Conservation (phyloP, 1,140 invertebrate genomes). For the Meloidogyne hapla region DNA sequence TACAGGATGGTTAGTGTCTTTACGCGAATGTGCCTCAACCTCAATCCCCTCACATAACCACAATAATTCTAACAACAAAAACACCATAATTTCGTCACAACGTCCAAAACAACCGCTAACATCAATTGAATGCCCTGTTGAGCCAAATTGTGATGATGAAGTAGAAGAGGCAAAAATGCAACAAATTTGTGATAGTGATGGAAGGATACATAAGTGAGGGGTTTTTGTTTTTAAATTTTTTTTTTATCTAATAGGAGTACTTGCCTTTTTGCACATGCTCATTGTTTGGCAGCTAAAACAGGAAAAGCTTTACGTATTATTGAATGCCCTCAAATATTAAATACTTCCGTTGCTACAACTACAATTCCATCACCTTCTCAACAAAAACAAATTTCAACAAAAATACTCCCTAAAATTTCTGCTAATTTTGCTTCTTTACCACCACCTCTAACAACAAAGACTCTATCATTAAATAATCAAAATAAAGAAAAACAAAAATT, state of each 20-base stretch:
- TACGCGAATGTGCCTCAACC: conserved; percentile 27
- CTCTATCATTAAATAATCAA: conserved; percentile 7
- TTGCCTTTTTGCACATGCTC: conserved; percentile 51
- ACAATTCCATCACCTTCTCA: neutral
- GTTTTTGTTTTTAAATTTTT: neutral
- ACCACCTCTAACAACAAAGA: neutral
- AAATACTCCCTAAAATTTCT: conserved; percentile 12
- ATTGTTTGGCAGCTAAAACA: conserved; percentile 53
- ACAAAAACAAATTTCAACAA: neutral
- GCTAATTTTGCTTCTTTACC: conserved; percentile 4
- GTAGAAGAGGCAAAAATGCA: neutral
- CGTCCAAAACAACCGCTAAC: neutral
- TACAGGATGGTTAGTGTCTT: conserved; percentile 33
- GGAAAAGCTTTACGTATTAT: conserved; percentile 46
- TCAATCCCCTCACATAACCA: neutral
- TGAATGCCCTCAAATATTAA: conserved; percentile 40
- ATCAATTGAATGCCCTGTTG: conserved; percentile 13
- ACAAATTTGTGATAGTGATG: conserved; percentile 48
- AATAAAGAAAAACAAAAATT: neutral
- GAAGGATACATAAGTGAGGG: conserved; percentile 43
- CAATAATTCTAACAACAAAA: neutral
- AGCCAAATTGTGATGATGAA: conserved; percentile 9
- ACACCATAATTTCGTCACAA: neutral
- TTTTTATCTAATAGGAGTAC: conserved; percentile 51
- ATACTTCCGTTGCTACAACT: neutral